These are phyloP conservation scores for Troilus luridus DNA, from an alignment of 2,888 invertebrate species.

Conservation along the genomic window DNA sequence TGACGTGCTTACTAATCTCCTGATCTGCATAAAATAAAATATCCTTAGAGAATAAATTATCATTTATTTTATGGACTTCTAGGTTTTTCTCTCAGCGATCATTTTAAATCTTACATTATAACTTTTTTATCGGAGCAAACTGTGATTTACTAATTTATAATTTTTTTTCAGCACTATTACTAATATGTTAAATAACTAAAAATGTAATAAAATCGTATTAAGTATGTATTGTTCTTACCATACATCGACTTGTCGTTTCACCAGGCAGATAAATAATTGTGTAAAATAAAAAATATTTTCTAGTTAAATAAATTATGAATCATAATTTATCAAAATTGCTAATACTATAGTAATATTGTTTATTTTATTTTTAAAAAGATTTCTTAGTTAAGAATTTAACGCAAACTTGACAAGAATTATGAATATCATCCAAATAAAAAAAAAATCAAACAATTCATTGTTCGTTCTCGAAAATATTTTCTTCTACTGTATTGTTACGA, in stretches of 20 bases:
- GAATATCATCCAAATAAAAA: no score
- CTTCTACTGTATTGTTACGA: no score
- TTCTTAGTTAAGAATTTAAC: no score
- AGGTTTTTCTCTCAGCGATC: not conserved
- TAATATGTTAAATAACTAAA: not conserved
- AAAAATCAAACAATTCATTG: no score
- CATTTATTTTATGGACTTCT: not conserved
- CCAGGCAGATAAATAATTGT: no score
- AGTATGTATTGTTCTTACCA: no score
- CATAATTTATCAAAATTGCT: not conserved
- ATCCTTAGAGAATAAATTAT: slow-evolving; percentile 1
- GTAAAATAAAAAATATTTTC: no score
- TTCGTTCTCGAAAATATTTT: no score
- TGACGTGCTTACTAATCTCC: slow-evolving; percentile 19
- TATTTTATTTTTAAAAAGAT: no score
- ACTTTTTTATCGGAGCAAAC: not conserved
- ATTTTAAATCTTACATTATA: not conserved
- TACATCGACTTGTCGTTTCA: no score
- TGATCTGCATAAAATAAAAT: slow-evolving; percentile 28
- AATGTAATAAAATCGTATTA: no score
- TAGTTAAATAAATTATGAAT: not conserved
- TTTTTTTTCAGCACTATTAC: not conserved
- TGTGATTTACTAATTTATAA: not conserved
- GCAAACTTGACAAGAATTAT: no score
- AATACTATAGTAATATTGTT: not conserved